Base-by-base conservation (phyloP, 2,113 vertebrate genomes). In the Dipodomys spectabilis region DNA sequence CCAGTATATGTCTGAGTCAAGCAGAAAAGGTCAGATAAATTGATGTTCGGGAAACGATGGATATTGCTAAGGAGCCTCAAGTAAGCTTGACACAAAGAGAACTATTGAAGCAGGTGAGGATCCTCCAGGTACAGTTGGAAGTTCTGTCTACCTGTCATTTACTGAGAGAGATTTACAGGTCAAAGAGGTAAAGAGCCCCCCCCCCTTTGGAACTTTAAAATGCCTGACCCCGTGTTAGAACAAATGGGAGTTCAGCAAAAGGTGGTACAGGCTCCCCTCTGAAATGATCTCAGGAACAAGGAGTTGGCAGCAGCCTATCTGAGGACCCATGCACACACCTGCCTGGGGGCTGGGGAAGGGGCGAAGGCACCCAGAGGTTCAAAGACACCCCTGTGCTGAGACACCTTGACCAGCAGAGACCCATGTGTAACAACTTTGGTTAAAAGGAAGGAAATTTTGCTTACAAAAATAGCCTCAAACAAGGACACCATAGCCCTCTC, bases 241-340 rank as follows among this genome's bases (percentile, higher is more conserved):
- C 28, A 75, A 28, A 23, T 65, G 13, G 60, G 39, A 74, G 13
- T 30, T 49, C 19, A 39, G 12, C 10, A 68, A 62, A 74, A 2
- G 15, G 8, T 8, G 3, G 6, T 6, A 2, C 1, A 30, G 12
- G 39, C 23, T 18, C 7, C 13, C 39, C 62, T 78, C 30, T 74
- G 30, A 32, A 71, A 64, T 49, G 7, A 44, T 3, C 20, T 74
- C 12, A 7, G 23, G 11, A 25, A 19, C 13, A 30, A 62, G 35
- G 18, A 22, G 25, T 1, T 64, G 8, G 22, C 16, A 49, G 8
- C 1, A 27, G 16, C 0, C 0, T 3, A 0, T 12, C 60, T 19
- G 68, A 88, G 22, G 10, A 39, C 1, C 6, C 28, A 13, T 20
- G 2, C 53, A 57, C 9, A 6, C 39, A 39, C 20, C 49, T 20